Evolutionary conservation across 2,113 vertebrate species (phyloP).

Genomic region (Arvicanthis niloticus): DNA sequence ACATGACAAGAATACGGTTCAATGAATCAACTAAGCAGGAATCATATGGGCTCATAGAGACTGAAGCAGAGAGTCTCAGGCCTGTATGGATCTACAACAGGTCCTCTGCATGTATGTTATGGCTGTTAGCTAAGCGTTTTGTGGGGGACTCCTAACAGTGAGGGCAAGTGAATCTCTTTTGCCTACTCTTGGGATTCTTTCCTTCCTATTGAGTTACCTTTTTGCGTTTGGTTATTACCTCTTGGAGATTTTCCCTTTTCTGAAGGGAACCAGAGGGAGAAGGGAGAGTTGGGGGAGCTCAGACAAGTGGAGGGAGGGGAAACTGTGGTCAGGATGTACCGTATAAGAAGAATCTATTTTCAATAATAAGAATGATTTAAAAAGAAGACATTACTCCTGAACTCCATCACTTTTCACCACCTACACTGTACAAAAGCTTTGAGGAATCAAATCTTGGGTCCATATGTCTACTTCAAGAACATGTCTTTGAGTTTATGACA

Average conservation of each 20-base stretch:
- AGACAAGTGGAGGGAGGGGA: not conserved
- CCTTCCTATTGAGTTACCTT: not conserved
- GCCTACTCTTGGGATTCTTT: not conserved
- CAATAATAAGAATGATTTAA: not conserved
- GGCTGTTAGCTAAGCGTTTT: not conserved
- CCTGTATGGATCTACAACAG: not conserved
- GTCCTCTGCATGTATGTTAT: not conserved
- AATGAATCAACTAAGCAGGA: not conserved
- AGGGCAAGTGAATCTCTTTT: not conserved
- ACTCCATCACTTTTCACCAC: not conserved
- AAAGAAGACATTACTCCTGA: not conserved
- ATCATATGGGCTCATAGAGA: not conserved
- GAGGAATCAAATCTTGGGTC: not conserved
- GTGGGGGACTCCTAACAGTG: not conserved
- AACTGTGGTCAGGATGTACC: not conserved
- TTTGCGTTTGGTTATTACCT: not conserved
- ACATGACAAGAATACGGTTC: not conserved
- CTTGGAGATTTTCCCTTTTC: not conserved
- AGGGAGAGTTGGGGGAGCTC: too few species aligned
- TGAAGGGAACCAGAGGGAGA: not conserved
- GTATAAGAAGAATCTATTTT: not conserved
- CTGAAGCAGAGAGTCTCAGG: not conserved
- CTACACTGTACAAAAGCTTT: not conserved
- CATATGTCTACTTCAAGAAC: not conserved
- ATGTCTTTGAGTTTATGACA: not conserved